Conservation (phyloP, 2,113 vertebrate genomes). For the Myodes glareolus region DNA sequence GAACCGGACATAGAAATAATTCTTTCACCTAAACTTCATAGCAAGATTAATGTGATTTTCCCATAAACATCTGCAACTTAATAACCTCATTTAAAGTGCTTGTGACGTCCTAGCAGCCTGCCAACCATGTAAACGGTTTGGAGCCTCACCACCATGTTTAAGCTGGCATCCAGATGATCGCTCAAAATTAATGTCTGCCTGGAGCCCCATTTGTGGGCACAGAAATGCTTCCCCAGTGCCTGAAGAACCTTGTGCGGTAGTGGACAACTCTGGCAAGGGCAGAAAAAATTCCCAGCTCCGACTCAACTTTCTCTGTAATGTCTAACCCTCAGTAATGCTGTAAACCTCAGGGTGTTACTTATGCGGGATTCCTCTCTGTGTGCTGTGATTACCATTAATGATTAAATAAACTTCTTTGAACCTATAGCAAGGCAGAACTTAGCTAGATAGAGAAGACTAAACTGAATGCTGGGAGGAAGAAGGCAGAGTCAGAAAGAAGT, state of each 20-base stretch:
- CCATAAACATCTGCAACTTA: constrained; percentile 10
- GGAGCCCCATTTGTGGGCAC: neutral
- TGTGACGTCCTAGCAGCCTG: neutral
- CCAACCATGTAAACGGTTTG: neutral
- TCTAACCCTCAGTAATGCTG: neutral
- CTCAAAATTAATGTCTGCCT: neutral
- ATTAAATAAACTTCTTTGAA: too few species aligned
- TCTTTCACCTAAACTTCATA: constrained; percentile 8
- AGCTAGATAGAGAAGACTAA: too few species aligned
- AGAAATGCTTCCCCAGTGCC: fast-evolving
- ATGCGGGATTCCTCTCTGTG: too few species aligned
- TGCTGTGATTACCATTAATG: too few species aligned
- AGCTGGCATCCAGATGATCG: neutral
- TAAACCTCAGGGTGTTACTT: neutral
- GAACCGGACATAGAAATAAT: constrained; percentile 23
- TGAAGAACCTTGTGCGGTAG: fast-evolving
- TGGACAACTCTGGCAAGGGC: neutral
- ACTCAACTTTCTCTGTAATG: neutral
- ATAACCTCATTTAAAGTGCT: neutral
- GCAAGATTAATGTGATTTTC: neutral
- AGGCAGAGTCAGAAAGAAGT: too few species aligned
- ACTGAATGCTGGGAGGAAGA: too few species aligned
- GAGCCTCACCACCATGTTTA: neutral
- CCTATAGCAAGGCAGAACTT: too few species aligned
- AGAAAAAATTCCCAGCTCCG: neutral